Base-by-base conservation (phyloP, 2,797 vertebrate species). In the Babyrousa celebensis region DNA sequence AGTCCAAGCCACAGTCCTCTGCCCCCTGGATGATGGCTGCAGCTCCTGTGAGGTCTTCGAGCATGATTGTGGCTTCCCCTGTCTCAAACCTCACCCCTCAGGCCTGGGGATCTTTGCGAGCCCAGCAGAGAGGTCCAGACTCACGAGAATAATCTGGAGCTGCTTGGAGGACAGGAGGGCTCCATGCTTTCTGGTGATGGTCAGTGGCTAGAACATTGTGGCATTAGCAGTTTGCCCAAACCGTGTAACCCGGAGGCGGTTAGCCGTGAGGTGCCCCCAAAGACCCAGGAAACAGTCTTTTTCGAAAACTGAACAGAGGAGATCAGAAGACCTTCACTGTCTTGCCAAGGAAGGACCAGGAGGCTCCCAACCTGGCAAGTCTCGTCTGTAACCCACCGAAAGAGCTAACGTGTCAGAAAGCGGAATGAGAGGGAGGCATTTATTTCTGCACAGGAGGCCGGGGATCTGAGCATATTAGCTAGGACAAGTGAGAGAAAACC, bases 51-150 rank as follows among this genome's bases (percentile, higher is more conserved):
- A 85, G 60, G 11, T 43, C 63, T 32, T 79, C 12, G 32, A 29
- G 4, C 1, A 1, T 36, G 6, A 1, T 3, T 17, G 11, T 27
- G 60, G 12, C 82, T 60, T 6, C 60, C 18, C 18, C 17, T 2
- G 16, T 32, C n/a, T 25, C 6, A 0, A 3, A 15, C 16, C 15
- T 6, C 25, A 25, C 2, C 3, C 60, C 14, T 14, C 58, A 52
- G 17, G 70, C 40, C 52, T n/a, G 10, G 14, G 25, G 71, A 23
- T 36, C 27, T 83, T 12, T 86, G 21, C 20, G 54, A 40, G 18
- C 40, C 74, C 29, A 23, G 67, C 63, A 52, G 60, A 79, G 52
- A 67, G 12, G 5, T 78, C 15, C 48, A 32, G n/a, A 27, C 43
- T 12, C 12, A 62, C 23, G 67, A 36, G n/a, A 58, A 17, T 29